These are phyloP conservation scores for Mesoclemmys tuberculata DNA, from an alignment of 2,113 vertebrate genomes.

Conservation along the genomic window DNA sequence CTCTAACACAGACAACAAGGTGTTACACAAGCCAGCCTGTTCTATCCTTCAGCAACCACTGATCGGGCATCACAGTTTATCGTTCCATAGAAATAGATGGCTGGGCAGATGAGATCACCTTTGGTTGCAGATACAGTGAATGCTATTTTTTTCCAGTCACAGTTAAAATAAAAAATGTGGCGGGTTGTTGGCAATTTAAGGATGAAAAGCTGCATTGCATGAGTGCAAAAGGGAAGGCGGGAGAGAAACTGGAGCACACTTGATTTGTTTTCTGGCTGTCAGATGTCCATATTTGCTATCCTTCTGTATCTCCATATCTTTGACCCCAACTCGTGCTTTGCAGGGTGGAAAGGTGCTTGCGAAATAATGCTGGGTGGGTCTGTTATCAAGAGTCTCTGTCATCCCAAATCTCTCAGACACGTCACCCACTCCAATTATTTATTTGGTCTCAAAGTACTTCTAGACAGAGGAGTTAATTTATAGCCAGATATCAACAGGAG, in stretches of 20 bases:
- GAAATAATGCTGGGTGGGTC: background rate
- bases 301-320: background rate
- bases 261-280: background rate
- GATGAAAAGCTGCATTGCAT: background rate
- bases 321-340: background rate
- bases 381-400: background rate
- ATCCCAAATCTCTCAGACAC: background rate
- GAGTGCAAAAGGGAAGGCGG: background rate
- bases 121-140: background rate
- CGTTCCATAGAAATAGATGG: background rate
- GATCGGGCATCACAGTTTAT: background rate
- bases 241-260: background rate
- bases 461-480: background rate
- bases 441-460: conserved; percentile 1
- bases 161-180: background rate
- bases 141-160: background rate
- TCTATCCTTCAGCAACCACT: background rate
- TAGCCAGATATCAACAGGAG: background rate
- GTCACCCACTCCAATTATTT: background rate
- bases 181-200: conserved; percentile 3
- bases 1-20: accelerated
- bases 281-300: background rate
- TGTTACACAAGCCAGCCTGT: background rate
- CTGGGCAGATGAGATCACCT: background rate
- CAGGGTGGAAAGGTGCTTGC: background rate